These are phyloP conservation scores for Drosophila austrosaltans DNA, from an alignment of 2,888 invertebrate species.

Conservation along the genomic window DNA sequence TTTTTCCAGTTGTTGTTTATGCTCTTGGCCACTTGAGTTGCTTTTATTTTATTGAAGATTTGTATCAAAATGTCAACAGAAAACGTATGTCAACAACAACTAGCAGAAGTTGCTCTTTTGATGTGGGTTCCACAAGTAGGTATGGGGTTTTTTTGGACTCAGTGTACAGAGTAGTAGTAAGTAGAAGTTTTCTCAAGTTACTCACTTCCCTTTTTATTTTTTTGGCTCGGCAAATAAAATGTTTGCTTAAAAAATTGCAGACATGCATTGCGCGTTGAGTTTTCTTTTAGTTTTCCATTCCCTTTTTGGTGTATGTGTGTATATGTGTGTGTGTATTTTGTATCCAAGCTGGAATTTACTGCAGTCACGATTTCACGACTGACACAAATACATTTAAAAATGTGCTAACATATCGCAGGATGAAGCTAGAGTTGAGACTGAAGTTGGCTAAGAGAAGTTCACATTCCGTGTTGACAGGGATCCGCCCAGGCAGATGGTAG, in stretches of 20 bases:
- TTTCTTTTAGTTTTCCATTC: background rate
- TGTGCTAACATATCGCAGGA: constrained; percentile 43
- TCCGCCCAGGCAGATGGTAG: constrained; percentile 32
- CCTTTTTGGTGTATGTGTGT: background rate
- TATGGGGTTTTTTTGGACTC: background rate
- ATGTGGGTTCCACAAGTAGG: constrained; percentile 49
- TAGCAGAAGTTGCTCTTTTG: constrained; percentile 56
- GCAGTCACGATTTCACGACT: constrained; percentile 68
- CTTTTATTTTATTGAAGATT: constrained; percentile 77
- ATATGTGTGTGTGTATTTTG: constrained; percentile 39
- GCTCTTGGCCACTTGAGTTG: constrained; percentile 58
- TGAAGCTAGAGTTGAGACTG: background rate
- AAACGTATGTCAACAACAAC: constrained; percentile 59
- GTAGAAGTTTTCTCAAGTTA: constrained; percentile 36
- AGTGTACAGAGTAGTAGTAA: background rate
- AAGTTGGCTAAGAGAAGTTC: constrained; percentile 35
- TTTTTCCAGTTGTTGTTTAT: constrained; percentile 32
- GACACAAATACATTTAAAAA: constrained; percentile 68
- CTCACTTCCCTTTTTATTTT: background rate
- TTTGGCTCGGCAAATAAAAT: constrained; percentile 63
- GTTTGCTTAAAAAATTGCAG: constrained; percentile 75
- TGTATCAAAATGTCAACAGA: constrained; percentile 76
- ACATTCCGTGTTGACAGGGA: constrained; percentile 37
- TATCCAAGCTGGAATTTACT: constrained; percentile 65
- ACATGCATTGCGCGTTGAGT: constrained; percentile 57